These are phyloP conservation scores for Dasypus novemcinctus DNA, from an alignment of 2,113 vertebrate genomes.

Conservation along the genomic window DNA sequence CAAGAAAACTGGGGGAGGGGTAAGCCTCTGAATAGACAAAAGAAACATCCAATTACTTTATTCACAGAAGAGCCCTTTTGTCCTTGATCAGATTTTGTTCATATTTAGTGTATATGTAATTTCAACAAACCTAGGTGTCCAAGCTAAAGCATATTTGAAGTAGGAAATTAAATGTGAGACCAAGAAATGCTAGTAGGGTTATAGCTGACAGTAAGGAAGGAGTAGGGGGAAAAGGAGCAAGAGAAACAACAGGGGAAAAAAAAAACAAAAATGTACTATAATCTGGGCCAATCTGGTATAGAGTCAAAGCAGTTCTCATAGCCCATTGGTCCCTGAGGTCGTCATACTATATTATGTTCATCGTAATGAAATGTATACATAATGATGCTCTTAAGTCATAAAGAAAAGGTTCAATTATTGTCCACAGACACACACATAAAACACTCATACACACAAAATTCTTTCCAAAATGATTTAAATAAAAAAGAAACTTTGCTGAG, in stretches of 20 bases:
- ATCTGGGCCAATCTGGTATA: constrained; percentile 52
- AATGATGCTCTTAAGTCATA: constrained; percentile 64
- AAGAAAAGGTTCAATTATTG: constrained; percentile 66
- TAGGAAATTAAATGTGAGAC: constrained; percentile 30
- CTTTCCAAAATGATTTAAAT: constrained; percentile 57
- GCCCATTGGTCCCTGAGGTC: constrained; percentile 39
- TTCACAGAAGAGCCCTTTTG: background rate
- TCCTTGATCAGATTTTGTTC: background rate
- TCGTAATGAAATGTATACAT: constrained; percentile 69
- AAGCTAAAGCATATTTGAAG: background rate
- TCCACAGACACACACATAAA: background rate
- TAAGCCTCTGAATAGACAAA: background rate
- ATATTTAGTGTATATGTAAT: background rate
- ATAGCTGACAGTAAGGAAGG: background rate
- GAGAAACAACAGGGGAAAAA: constrained; percentile 20
- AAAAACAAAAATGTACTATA: constrained; percentile 35
- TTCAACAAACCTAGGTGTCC: background rate
- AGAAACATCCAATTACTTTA: background rate
- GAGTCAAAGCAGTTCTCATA: constrained; percentile 47
- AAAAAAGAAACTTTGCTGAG: constrained; percentile 50
- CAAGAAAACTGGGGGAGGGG: background rate
- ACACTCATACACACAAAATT: background rate
- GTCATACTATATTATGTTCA: constrained; percentile 60
- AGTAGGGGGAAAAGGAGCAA: background rate
- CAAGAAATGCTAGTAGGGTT: background rate